These are phyloP conservation scores for Cheilosia vernalis DNA, from an alignment of 2,888 invertebrate genomes.

Conservation along the genomic window DNA sequence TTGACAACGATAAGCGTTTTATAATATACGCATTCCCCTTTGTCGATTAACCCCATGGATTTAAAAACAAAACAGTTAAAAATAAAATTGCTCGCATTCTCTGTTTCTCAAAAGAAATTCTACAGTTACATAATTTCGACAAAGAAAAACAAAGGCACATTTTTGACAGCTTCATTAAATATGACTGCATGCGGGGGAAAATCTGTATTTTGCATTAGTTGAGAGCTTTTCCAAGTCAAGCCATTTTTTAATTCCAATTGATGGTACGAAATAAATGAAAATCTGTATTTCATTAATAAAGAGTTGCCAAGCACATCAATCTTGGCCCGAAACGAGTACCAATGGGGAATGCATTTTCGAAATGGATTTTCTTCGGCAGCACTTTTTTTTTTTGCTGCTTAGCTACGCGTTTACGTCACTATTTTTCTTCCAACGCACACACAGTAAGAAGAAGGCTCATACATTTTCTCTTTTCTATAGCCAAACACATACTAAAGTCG, in stretches of 20 bases:
- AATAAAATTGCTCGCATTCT: conserved; percentile 11
- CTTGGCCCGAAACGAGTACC: conserved; percentile 10
- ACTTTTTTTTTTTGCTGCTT: conserved; percentile 22
- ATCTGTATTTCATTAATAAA: conserved; percentile 43
- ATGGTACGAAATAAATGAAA: neutral
- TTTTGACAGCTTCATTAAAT: neutral
- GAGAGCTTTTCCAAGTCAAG: too few species aligned
- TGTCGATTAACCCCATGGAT: neutral
- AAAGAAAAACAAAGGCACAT: neutral
- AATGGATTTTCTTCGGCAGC: conserved; percentile 46
- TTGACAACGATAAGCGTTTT: conserved; percentile 41
- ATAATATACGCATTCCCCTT: conserved; percentile 3
- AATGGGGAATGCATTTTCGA: conserved; percentile 49
- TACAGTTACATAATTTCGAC: conserved; percentile 50
- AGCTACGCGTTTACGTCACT: conserved; percentile 72
- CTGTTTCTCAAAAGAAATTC: neutral
- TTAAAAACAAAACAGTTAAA: conserved; percentile 3
- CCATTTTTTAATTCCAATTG: neutral
- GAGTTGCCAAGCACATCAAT: conserved; percentile 43
- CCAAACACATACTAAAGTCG: conserved; percentile 41
- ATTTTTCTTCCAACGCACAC: conserved; percentile 55
- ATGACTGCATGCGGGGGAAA: too few species aligned
- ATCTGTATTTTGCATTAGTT: too few species aligned
- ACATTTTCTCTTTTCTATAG: conserved; percentile 60
- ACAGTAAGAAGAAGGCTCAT: conserved; percentile 17